Evolutionary conservation across 2,888 invertebrate species (phyloP).

Genomic region (Euphydryas editha): DNA sequence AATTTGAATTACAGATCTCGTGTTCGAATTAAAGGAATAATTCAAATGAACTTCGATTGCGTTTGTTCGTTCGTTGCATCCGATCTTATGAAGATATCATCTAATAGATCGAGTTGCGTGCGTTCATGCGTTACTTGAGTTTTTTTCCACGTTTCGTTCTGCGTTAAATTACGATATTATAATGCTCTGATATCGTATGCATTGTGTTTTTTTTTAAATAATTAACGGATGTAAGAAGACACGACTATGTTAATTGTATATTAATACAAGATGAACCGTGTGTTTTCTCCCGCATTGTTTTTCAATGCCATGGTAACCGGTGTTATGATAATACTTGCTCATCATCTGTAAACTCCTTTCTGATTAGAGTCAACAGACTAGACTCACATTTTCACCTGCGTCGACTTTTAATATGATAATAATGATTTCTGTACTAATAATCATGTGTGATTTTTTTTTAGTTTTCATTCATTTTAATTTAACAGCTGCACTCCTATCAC

Average conservation of each 20-base stretch:
- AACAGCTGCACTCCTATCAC: no score
- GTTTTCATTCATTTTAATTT: no score
- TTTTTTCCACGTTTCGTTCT: slow-evolving; percentile 11
- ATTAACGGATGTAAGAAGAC: slow-evolving; percentile 10
- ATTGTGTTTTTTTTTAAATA: slow-evolving; percentile 19
- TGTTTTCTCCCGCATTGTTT: no score
- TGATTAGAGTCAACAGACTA: no score
- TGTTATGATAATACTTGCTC: no score
- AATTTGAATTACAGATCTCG: no score
- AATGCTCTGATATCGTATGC: slow-evolving; percentile 14
- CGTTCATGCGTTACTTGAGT: slow-evolving; percentile 13
- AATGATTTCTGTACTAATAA: no score
- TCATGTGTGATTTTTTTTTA: no score
- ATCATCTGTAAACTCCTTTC: no score
- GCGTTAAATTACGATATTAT: slow-evolving; percentile 27
- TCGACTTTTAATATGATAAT: neutral
- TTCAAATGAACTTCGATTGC: neutral
- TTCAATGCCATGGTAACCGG: no score
- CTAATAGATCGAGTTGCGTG: slow-evolving; percentile 49
- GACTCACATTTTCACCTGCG: no score
- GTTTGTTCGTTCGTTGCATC: neutral
- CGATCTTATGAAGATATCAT: slow-evolving; percentile 41
- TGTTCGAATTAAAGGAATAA: neutral
- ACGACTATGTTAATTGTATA: slow-evolving; percentile 2
- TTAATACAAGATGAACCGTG: neutral